phyloP scores from a whole-genome alignment of 2,797 vertebrate genomes.

The Austrolebias charrua region DNA sequence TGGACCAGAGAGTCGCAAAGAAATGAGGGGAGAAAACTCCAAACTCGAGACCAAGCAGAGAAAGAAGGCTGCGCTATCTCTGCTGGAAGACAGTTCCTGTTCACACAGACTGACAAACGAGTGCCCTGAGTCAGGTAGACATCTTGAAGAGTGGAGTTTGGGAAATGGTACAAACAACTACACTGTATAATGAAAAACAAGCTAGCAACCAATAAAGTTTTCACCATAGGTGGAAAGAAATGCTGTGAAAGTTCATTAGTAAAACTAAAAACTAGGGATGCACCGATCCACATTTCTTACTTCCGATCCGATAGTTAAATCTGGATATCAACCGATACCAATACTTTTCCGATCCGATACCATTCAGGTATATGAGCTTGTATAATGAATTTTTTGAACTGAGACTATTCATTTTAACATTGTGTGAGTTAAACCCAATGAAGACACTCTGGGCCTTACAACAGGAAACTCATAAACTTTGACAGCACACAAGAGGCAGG shows the following conservation, averaged over 20 bases:
- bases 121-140: slow-evolving; percentile 66
- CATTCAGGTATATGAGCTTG: too few relatives aligned
- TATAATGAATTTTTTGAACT: too few relatives aligned
- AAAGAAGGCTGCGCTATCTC: slow-evolving; percentile 48
- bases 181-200: slow-evolving; percentile 44
- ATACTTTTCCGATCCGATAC: too few relatives aligned
- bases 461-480: too few relatives aligned
- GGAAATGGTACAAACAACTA: slow-evolving; percentile 61
- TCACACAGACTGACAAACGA: slow-evolving; percentile 78
- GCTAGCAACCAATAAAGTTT: slow-evolving; percentile 41
- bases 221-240: slow-evolving; percentile 22
- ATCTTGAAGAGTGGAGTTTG: slow-evolving; percentile 68
- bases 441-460: too few relatives aligned
- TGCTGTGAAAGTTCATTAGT: slow-evolving; percentile 19
- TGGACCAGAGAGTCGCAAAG: slow-evolving; percentile 72
- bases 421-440: too few relatives aligned
- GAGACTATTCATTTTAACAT: too few relatives aligned
- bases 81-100: slow-evolving; percentile 73
- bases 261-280: too few relatives aligned
- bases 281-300: too few relatives aligned
- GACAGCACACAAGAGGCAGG: too few relatives aligned
- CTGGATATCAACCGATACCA: too few relatives aligned
- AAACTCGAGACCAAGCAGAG: slow-evolving; percentile 61
- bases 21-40: slow-evolving; percentile 64
- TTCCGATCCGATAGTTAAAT: too few relatives aligned